Conservation (phyloP, 2,888 invertebrate species). For the Zygogramma bicolorata region DNA sequence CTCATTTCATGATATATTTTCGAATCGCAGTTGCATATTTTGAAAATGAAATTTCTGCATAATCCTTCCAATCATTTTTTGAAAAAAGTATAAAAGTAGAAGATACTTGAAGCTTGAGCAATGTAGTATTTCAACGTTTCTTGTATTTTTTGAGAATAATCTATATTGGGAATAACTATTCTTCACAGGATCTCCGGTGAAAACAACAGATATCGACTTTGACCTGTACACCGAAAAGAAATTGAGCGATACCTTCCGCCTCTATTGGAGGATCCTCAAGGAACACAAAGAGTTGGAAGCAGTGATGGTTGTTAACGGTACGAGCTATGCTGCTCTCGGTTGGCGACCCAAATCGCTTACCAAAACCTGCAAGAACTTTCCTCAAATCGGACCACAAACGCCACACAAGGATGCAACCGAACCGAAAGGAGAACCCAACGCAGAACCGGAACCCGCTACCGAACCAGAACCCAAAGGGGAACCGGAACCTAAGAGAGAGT, state of each 20-base stretch:
- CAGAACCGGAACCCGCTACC: slow-evolving; percentile 52
- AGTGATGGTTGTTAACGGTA: slow-evolving; percentile 87
- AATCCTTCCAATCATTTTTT: neutral
- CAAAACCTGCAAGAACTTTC: slow-evolving; percentile 84
- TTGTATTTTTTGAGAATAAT: neutral
- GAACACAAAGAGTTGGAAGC: slow-evolving; percentile 90
- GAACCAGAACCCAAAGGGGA: slow-evolving; percentile 61
- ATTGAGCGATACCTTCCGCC: slow-evolving; percentile 79
- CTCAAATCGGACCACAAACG: slow-evolving; percentile 70
- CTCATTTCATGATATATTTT: too few relatives aligned
- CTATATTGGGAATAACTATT: neutral
- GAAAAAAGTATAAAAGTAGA: too few relatives aligned
- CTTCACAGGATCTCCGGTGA: slow-evolving; percentile 79
- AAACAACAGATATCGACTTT: slow-evolving; percentile 79
- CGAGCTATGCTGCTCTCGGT: slow-evolving; percentile 90
- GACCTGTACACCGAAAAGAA: slow-evolving; percentile 78
- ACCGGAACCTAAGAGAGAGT: slow-evolving; percentile 53
- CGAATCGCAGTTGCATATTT: neutral
- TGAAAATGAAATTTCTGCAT: too few relatives aligned
- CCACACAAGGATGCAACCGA: slow-evolving; percentile 51
- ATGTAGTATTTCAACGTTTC: too few relatives aligned
- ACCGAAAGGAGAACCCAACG: slow-evolving; percentile 55
- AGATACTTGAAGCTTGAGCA: too few relatives aligned
- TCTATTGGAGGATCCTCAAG: slow-evolving; percentile 88
- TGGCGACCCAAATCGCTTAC: slow-evolving; percentile 87